A percentile compares a stretch with the other conserved stretches of the same genome.
Evolutionary conservation across 2,797 vertebrate genomes (phyloP).

Genomic region (Clamator glandarius): DNA sequence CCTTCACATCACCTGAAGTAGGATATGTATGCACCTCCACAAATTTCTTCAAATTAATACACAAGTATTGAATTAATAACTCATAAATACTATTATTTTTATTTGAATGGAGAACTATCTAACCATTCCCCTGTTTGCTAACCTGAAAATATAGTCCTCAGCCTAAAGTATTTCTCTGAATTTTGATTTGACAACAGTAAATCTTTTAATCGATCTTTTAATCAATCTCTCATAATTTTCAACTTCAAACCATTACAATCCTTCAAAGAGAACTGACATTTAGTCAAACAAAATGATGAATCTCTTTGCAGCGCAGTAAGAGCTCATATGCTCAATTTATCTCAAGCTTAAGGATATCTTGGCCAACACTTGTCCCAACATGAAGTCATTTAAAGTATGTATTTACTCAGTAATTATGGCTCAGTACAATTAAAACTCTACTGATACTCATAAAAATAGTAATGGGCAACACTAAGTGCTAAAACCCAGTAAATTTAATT

Average conservation of each 20-base stretch:
- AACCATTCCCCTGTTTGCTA: background rate
- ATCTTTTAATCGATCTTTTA: constrained; percentile 47
- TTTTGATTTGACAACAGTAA: background rate
- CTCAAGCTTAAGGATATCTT: constrained; percentile 5
- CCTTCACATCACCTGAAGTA: background rate
- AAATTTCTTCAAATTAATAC: background rate
- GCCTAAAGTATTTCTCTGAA: background rate
- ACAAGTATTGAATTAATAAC: background rate
- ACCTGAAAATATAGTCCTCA: background rate
- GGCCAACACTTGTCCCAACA: background rate
- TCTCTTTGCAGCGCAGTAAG: background rate
- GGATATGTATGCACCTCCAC: background rate
- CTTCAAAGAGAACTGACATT: constrained; percentile 1
- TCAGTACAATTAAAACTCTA: background rate
- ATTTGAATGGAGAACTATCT: background rate
- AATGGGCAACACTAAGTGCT: background rate
- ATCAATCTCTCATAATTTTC: background rate
- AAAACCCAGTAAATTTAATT: background rate
- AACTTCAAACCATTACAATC: background rate
- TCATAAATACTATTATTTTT: background rate
- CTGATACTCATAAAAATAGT: background rate
- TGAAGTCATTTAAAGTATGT: background rate
- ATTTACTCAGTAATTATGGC: background rate
- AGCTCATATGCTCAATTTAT: background rate
- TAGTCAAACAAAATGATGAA: constrained; percentile 23